Percentiles rank a stretch among this genome's conserved stretches.
These are phyloP conservation scores for Chionoecetes opilio DNA, from an alignment of 1,140 invertebrate genomes.

Conservation along the genomic window DNA sequence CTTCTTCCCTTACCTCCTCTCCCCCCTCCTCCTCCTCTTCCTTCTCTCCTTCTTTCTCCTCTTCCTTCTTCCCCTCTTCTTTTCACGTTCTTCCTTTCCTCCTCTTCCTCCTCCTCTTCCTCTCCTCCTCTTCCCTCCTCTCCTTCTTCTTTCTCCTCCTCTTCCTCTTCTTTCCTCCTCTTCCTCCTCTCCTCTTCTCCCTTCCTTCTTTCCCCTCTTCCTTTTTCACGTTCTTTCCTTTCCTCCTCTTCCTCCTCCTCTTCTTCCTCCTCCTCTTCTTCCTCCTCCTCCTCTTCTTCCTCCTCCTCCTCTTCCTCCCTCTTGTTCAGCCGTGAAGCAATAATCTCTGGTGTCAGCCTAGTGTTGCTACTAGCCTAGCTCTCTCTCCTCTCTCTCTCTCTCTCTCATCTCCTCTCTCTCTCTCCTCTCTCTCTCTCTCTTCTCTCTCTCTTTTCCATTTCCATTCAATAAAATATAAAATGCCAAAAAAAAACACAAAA, in stretches of 20 bases:
- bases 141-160: too few species aligned
- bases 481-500: too few species aligned
- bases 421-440: neutral
- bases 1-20: too few species aligned
- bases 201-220: neutral
- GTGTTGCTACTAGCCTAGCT: neutral
- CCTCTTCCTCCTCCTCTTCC: too few species aligned
- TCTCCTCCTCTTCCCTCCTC: too few species aligned
- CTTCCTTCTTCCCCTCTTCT: too few species aligned
- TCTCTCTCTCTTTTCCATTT: neutral
- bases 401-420: neutral
- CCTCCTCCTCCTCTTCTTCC: neutral
- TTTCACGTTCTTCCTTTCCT: too few species aligned
- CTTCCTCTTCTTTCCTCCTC: neutral
- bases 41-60: too few species aligned
- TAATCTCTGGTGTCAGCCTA: neutral
- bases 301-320: neutral
- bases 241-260: slow-evolving; percentile 3
- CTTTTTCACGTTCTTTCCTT: neutral
- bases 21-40: too few species aligned
- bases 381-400: neutral
- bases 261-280: neutral
- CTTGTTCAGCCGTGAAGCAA: slow-evolving; percentile 17
- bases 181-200: neutral
- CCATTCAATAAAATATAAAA: too few species aligned